Conservation (phyloP, 2,113 vertebrate species). For the Ifrita kowaldi region DNA sequence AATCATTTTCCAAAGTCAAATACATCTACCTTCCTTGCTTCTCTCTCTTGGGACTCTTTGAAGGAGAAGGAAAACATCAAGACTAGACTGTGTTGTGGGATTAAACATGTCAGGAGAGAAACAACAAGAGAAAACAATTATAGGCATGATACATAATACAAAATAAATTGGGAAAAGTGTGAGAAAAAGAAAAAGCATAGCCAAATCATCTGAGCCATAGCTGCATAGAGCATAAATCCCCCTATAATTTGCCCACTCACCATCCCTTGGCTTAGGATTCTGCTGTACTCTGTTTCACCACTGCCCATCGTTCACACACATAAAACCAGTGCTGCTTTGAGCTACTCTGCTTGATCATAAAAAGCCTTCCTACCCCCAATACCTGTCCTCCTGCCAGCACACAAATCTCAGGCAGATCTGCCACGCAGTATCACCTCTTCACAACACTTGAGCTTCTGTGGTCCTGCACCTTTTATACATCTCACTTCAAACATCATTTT, state of each 20-base stretch:
- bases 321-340: conserved; percentile 8
- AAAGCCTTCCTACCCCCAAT: conserved; percentile 9
- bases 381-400: background rate
- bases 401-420: background rate
- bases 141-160: conserved; percentile 17
- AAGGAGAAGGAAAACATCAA: conserved; percentile 58
- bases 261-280: background rate
- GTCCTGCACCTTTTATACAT: background rate
- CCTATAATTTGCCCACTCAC: background rate
- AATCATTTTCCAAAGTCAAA: conserved; percentile 63
- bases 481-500: background rate
- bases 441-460: background rate
- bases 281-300: background rate
- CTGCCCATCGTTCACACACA: background rate
- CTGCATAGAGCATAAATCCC: background rate
- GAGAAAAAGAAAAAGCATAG: background rate
- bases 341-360: conserved; percentile 11
- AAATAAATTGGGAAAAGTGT: conserved; percentile 22
- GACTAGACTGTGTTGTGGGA: conserved; percentile 30
- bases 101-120: conserved; percentile 51
- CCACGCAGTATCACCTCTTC: background rate
- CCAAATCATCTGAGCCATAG: background rate
- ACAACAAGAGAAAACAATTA: conserved; percentile 49
- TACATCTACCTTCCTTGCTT: conserved; percentile 40
- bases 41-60: conserved; percentile 48